Percentiles rank a stretch among this genome's conserved stretches.
Conservation (phyloP, 2,888 invertebrate species). For the Acrobasis consociella region DNA sequence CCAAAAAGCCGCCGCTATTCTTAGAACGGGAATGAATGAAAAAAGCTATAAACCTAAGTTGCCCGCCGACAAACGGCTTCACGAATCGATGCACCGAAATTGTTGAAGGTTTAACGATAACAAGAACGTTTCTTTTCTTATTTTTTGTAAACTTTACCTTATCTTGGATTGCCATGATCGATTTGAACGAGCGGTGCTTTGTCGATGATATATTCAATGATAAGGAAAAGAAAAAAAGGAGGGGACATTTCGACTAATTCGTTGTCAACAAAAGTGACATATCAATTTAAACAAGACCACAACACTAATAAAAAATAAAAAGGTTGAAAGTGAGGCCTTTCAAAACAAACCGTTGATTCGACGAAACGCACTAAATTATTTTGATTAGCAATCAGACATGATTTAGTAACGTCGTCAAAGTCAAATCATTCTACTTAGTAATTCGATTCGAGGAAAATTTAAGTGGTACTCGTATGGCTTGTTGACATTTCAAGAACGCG, state of each 20-base stretch:
- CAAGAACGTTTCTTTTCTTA: slow-evolving; percentile 41
- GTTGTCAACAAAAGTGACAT: slow-evolving; percentile 9
- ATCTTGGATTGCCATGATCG: slow-evolving; percentile 45
- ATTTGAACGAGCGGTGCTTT: slow-evolving; percentile 32
- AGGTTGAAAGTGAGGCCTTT: not conserved
- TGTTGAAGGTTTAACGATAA: slow-evolving; percentile 60
- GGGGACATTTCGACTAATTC: slow-evolving; percentile 14
- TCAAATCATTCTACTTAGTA: slow-evolving; percentile 21
- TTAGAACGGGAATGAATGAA: slow-evolving; percentile 72
- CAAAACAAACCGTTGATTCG: slow-evolving; percentile 3
- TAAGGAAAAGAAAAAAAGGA: slow-evolving; percentile 11
- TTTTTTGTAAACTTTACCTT: slow-evolving; percentile 49
- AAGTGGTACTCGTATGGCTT: not conserved
- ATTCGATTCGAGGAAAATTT: slow-evolving; percentile 16
- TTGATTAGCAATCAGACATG: slow-evolving; percentile 23
- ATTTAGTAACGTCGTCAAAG: slow-evolving; percentile 19
- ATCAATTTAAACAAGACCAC: slow-evolving; percentile 5
- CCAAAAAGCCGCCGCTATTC: slow-evolving; percentile 75
- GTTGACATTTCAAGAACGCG: slow-evolving; percentile 3
- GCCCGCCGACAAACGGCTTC: slow-evolving; percentile 72
- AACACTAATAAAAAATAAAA: not conserved
- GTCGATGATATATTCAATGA: slow-evolving; percentile 22
- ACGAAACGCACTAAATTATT: slow-evolving; percentile 12
- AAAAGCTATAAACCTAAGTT: slow-evolving; percentile 67
- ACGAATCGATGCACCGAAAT: slow-evolving; percentile 72